phyloP scores from a whole-genome alignment of 2,797 vertebrate species.

The Acropternis orthonyx region DNA sequence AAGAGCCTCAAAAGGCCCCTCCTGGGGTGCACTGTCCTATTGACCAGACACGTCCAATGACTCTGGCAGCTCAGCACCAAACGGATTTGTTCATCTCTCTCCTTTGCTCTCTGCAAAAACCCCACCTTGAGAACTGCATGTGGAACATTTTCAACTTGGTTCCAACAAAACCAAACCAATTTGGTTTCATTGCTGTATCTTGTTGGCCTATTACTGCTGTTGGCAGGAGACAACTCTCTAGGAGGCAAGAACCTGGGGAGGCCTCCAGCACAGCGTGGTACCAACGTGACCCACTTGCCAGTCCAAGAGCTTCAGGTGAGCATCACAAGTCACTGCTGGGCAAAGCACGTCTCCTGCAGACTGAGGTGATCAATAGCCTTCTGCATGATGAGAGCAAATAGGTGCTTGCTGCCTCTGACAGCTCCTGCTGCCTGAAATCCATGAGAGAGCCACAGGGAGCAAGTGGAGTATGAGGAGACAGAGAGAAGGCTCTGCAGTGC shows the following conservation, averaged over 20 bases:
- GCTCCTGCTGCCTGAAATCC: background rate
- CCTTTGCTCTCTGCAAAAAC: background rate
- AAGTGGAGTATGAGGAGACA: background rate
- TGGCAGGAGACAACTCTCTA: background rate
- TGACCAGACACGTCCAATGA: background rate
- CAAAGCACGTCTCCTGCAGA: background rate
- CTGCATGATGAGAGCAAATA: background rate
- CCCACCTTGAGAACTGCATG: background rate
- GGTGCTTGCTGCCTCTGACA: background rate
- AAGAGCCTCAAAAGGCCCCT: background rate
- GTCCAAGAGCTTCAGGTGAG: background rate
- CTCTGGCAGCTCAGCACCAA: background rate
- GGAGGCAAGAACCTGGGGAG: background rate
- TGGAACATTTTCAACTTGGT: background rate
- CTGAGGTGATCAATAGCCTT: background rate
- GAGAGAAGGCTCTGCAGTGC: fast-evolving
- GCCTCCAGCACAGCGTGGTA: background rate
- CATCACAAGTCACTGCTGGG: background rate
- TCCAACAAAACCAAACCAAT: background rate
- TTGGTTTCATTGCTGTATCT: background rate
- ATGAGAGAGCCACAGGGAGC: background rate
- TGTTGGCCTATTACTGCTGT: background rate
- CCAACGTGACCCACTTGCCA: background rate
- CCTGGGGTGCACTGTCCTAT: background rate
- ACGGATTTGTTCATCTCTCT: background rate